These are phyloP conservation scores for Heterodera schachtii DNA, from an alignment of 1,140 invertebrate genomes.

Conservation along the genomic window DNA sequence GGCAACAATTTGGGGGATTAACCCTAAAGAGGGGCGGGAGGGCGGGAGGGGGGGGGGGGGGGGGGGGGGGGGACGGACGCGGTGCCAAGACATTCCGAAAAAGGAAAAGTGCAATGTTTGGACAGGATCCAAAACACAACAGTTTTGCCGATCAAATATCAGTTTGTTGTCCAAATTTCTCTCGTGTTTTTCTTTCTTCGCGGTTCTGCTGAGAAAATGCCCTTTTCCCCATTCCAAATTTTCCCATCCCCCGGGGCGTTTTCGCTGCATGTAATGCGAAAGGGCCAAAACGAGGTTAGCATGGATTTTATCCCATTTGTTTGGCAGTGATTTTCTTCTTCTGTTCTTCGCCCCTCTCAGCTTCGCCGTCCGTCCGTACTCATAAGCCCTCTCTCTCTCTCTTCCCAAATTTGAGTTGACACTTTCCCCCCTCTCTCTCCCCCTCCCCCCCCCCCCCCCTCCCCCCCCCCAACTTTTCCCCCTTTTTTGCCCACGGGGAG, in stretches of 20 bases:
- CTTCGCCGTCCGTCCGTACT: no score
- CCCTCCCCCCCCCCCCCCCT: not conserved
- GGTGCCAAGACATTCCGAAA: no score
- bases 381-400: not conserved
- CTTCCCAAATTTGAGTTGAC: not conserved
- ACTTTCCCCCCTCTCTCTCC: not conserved
- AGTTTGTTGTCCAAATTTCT: not conserved
- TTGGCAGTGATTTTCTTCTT: not conserved
- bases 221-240: not conserved
- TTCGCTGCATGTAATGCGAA: not conserved
- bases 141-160: not conserved
- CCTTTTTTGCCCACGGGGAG: not conserved
- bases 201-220: not conserved
- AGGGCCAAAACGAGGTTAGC: not conserved
- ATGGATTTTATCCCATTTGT: not conserved
- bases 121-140: not conserved
- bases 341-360: not conserved
- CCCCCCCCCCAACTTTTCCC: not conserved
- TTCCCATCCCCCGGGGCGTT: not conserved
- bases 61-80: no score
- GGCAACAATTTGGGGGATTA: conserved; percentile 17
- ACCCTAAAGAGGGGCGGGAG: not conserved
- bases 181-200: not conserved
- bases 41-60: no score
- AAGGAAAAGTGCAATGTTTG: no score